Evolutionary conservation across 2,797 vertebrate genomes (phyloP), one percentile per base, ranked within the genome.

Genomic region (Sparus aurata): DNA sequence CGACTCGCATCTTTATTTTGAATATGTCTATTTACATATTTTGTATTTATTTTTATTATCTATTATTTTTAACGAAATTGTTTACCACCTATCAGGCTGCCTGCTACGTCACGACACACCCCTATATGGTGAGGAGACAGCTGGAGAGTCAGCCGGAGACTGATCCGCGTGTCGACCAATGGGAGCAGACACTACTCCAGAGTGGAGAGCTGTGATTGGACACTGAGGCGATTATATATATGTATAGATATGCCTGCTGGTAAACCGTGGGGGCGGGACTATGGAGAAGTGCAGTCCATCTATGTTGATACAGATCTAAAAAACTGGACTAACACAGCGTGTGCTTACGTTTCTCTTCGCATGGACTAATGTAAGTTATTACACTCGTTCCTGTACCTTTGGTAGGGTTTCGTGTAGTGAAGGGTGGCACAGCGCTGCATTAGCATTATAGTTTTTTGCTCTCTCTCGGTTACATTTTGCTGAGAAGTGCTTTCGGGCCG

Each of bases 91-190:
- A 77, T 53, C 70, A 59, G 85, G 69, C 75, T 57, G 84, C 45
- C 27, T 20, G 16, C 78, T 89, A 95, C 94, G 94, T 95, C 95
- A 95, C 66, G 94, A 95, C 95, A 95, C 95, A 95, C 94, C 95
- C 94, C 95, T 95, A 94, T 85, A 94, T 92, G 90, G 89, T 79
- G 83, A 85, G 75, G 81, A 90, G 85, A 85, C 89, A 80, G 87
- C 89, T 89, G 84, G 83, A 69, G 82, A 77, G 70, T 71, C 66
- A 30, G 18, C 34, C 1, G 4, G 23, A 68, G 91, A 92, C 80
- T 86, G 92, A 92, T 25, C 67, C 2, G 55, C 15, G 0, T 3
- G 0, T 71, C 8, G 65, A 17, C 95, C 95, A 95, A 95, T 95
- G 22, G 49, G 52, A 85, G 60, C 10, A 22, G 55, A 79, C 9